Evolutionary conservation across 1,140 invertebrate genomes (phyloP).

Genomic region (Holotrichia oblita): DNA sequence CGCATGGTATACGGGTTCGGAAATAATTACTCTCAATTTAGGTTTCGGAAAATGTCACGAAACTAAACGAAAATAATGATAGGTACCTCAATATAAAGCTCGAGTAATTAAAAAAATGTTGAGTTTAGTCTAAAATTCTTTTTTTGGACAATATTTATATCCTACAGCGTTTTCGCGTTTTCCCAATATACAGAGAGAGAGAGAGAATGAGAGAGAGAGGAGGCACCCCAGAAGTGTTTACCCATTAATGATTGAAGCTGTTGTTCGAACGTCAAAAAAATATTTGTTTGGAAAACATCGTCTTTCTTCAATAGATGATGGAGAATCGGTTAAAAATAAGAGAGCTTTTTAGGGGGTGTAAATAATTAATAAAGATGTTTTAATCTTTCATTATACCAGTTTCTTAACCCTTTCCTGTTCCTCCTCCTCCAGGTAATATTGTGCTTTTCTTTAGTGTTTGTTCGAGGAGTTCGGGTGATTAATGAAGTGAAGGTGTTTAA

Average conservation of each 20-base stretch:
- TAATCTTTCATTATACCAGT: background rate
- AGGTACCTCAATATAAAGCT: background rate
- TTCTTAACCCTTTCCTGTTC: background rate
- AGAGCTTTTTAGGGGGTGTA: background rate
- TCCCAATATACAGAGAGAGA: too few relatives aligned
- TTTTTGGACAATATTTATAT: background rate
- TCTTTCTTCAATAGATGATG: background rate
- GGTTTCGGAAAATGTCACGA: background rate
- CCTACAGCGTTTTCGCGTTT: background rate
- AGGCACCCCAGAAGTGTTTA: background rate
- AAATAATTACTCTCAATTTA: background rate
- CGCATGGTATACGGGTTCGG: too few relatives aligned
- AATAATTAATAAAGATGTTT: background rate
- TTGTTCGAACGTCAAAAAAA: slow-evolving; percentile 2
- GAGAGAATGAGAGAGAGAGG: too few relatives aligned
- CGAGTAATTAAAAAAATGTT: too few relatives aligned
- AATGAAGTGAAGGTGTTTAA: too few relatives aligned
- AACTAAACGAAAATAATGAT: background rate
- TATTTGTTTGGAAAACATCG: background rate
- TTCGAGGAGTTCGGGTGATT: too few relatives aligned
- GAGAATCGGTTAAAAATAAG: background rate
- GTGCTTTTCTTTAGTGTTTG: too few relatives aligned
- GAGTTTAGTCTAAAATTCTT: background rate
- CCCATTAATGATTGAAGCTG: background rate
- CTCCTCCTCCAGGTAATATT: too few relatives aligned